Conservation (phyloP, 2,113 vertebrate species). For the Ceratotherium simum region DNA sequence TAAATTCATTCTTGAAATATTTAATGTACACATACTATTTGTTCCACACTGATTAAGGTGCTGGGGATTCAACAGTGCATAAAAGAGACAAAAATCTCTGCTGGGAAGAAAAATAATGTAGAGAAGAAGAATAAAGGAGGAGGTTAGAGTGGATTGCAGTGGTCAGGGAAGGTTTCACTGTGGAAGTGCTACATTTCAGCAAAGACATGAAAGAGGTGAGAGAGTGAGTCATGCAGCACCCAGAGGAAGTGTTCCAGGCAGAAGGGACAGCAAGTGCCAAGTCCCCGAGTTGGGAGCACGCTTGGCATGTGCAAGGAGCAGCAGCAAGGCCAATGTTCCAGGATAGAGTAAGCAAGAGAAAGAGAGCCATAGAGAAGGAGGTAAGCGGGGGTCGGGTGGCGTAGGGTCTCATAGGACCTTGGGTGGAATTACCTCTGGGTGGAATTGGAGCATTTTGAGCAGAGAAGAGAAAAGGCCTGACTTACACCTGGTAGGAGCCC, state of each 20-base stretch:
- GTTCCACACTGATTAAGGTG: neutral
- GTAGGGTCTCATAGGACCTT: neutral
- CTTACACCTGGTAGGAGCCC: too few relatives aligned
- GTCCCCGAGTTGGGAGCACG: fast-evolving
- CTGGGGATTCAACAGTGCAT: too few relatives aligned
- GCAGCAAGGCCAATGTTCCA: neutral
- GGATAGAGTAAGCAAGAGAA: neutral
- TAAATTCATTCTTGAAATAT: neutral
- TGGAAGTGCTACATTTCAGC: neutral
- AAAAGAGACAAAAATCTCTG: neutral
- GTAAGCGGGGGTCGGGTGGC: fast-evolving
- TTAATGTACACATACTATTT: neutral
- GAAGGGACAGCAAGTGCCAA: neutral
- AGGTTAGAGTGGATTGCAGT: neutral
- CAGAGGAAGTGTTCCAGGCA: neutral
- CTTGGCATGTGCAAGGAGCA: neutral
- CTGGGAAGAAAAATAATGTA: neutral
- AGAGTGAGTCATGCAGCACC: too few relatives aligned
- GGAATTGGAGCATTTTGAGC: neutral
- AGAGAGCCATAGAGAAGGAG: neutral
- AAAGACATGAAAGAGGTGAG: neutral
- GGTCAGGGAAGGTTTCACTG: neutral
- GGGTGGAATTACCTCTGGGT: neutral
- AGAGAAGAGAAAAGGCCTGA: neutral
- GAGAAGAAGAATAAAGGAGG: neutral